Evolutionary conservation across 2,888 invertebrate species (phyloP), one percentile per base, ranked within the genome.

Genomic region (Lagria hirta): DNA sequence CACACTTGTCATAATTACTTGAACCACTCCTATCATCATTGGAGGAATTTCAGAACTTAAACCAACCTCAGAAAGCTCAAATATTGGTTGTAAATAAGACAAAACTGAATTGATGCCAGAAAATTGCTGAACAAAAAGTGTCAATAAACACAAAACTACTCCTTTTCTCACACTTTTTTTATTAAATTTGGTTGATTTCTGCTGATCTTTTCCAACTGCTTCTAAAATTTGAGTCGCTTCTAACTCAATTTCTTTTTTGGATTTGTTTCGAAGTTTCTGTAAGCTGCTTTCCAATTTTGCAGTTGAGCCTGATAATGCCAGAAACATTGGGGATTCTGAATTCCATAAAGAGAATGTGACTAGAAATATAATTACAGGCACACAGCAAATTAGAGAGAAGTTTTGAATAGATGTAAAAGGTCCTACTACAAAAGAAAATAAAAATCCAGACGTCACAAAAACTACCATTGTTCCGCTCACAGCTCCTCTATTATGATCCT

Each of bases 101-200:
- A 87, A 83, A 48, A 88, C 84, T 1, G 86, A 86, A 70, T 87
- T 86, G 54, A 88, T 79, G 46, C 88, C 88, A 40, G 84, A 83
- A 62, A 85, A 79, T 66, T 88, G 88, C 60, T 88, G 88, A 69
- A 87, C 85, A 62, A 88, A 80, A 84, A 92, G n/a, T n/a, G n/a
- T n/a, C n/a, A n/a, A 64, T 57, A 50, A 67, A 66, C 55, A 69
- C 64, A 60, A 65, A 61, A 47, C 62, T 62, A 70, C 60, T 60
- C 41, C 71, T 65, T 51, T 69, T 21, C 54, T 28, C 3, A 37
- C n/a, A 11, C 13, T 10, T 13, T 17, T 26, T 1, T 12, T 18
- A 6, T 34, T 21, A n/a, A 1, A 14, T 14, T 23, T 2, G 4
- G 33, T 15, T 1, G 23, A 13, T 8, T 8, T 26, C 5, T 5